Conservation (phyloP, 2,888 invertebrate species). For the Phlogophora meticulosa region DNA sequence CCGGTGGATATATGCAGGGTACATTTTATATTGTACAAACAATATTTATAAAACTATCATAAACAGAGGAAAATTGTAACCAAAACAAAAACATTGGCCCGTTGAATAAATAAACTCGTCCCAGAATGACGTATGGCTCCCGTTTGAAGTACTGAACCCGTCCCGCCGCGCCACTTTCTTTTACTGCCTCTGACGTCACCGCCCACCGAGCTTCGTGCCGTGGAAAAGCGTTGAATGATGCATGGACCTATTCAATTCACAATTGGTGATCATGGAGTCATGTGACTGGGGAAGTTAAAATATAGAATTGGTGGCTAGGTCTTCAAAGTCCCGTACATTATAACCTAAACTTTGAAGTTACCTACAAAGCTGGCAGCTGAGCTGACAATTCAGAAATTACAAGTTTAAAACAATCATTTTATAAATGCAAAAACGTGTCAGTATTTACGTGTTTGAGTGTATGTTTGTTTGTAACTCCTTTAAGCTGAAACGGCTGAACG, state of each 20-base stretch:
- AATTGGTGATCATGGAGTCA: slow-evolving; percentile 10
- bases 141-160: slow-evolving; percentile 38
- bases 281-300: not conserved
- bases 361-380: too few relatives aligned
- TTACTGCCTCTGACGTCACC: slow-evolving; percentile 52
- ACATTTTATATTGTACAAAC: not conserved
- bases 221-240: slow-evolving; percentile 29
- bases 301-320: too few relatives aligned
- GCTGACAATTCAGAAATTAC: too few relatives aligned
- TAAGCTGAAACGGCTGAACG: too few relatives aligned
- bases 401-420: too few relatives aligned
- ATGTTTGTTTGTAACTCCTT: too few relatives aligned
- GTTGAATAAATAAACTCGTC: slow-evolving; percentile 55
- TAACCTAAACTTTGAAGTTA: too few relatives aligned
- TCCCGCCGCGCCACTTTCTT: slow-evolving; percentile 45
- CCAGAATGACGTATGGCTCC: slow-evolving; percentile 42
- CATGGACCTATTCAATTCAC: slow-evolving; percentile 17
- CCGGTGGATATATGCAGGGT: slow-evolving; percentile 27
- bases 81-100: slow-evolving; percentile 46
- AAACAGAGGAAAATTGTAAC: slow-evolving; percentile 36
- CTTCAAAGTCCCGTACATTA: too few relatives aligned
- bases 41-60: slow-evolving; percentile 27
- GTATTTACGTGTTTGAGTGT: too few relatives aligned
- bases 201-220: slow-evolving; percentile 4
- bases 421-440: too few relatives aligned